phyloP scores from a whole-genome alignment of 2,888 invertebrate species.

The Zaprionus bogoriensis region DNA sequence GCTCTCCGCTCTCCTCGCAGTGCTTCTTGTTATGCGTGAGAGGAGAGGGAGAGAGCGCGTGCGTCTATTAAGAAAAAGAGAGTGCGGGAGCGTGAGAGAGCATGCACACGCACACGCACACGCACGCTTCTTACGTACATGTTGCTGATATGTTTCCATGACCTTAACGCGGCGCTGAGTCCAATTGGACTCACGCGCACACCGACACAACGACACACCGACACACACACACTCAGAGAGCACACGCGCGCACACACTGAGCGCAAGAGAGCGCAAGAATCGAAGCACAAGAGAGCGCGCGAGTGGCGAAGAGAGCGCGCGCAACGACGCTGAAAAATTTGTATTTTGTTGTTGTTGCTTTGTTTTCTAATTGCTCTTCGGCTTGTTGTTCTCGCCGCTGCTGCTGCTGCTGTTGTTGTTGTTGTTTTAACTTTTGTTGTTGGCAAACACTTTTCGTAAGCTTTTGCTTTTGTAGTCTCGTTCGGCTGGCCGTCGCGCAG shows the following conservation, averaged over 20 bases:
- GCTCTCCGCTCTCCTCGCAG: not conserved
- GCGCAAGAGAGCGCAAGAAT: not conserved
- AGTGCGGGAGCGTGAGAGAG: not conserved
- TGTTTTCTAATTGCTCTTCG: slow-evolving; percentile 2
- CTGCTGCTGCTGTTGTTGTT: slow-evolving; percentile 21
- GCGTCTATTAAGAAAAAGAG: not conserved
- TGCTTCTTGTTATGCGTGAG: not conserved
- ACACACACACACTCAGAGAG: slow-evolving; percentile 3
- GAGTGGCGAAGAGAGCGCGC: slow-evolving; percentile 3
- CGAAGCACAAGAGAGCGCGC: not conserved
- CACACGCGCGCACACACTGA: slow-evolving; percentile 10
- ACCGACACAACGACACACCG: not conserved
- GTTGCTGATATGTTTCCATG: slow-evolving; percentile 68
- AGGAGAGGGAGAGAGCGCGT: not conserved
- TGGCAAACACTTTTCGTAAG: slow-evolving; percentile 37
- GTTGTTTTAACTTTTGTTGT: slow-evolving; percentile 14
- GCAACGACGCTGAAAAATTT: slow-evolving; percentile 9
- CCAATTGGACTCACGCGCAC: slow-evolving; percentile 29
- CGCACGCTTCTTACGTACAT: slow-evolving; percentile 43
- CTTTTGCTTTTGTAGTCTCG: slow-evolving; percentile 43
- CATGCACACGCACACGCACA: not conserved
- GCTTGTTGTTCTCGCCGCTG: slow-evolving; percentile 23
- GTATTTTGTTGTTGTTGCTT: slow-evolving; percentile 42
- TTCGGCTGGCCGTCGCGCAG: too few relatives aligned
- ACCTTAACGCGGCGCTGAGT: slow-evolving; percentile 60